These are phyloP conservation scores for Acleris sparsana DNA, from an alignment of 2,888 invertebrate genomes.

Conservation along the genomic window DNA sequence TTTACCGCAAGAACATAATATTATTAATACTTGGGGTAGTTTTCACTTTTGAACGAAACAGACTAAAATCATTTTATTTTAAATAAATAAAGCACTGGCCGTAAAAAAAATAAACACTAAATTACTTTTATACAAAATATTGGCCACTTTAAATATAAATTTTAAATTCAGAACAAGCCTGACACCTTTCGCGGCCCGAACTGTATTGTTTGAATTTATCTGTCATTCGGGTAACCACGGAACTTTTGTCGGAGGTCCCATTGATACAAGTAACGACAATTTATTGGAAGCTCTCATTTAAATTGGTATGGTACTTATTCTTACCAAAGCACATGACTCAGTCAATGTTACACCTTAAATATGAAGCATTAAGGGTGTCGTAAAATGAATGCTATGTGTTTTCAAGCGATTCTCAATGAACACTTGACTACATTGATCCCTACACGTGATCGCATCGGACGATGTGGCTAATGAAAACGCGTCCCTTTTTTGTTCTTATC, in stretches of 20 bases:
- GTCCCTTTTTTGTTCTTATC: constrained; percentile 30
- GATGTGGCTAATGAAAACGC: constrained; percentile 31
- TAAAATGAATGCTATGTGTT: not conserved
- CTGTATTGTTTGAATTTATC: not conserved
- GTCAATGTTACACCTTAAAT: not conserved
- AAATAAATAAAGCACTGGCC: too few species aligned
- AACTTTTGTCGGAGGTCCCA: constrained; percentile 10
- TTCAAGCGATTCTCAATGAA: constrained; percentile 24
- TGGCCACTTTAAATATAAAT: too few species aligned
- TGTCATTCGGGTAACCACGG: not conserved
- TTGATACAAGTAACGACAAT: constrained; percentile 25
- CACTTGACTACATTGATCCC: constrained; percentile 37
- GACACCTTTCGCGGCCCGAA: too few species aligned
- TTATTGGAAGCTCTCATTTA: constrained; percentile 19
- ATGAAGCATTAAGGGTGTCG: not conserved
- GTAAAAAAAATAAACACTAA: too few species aligned
- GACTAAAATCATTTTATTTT: too few species aligned
- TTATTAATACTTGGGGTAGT: too few species aligned
- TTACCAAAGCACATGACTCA: not conserved
- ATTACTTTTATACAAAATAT: too few species aligned
- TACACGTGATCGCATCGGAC: constrained; percentile 18
- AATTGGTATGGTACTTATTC: constrained; percentile 11
- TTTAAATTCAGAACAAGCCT: too few species aligned
- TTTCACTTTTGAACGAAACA: too few species aligned
- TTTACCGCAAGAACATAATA: too few species aligned